Evolutionary conservation across 2,797 vertebrate genomes (phyloP).

Genomic region (Etheostoma perlongum): DNA sequence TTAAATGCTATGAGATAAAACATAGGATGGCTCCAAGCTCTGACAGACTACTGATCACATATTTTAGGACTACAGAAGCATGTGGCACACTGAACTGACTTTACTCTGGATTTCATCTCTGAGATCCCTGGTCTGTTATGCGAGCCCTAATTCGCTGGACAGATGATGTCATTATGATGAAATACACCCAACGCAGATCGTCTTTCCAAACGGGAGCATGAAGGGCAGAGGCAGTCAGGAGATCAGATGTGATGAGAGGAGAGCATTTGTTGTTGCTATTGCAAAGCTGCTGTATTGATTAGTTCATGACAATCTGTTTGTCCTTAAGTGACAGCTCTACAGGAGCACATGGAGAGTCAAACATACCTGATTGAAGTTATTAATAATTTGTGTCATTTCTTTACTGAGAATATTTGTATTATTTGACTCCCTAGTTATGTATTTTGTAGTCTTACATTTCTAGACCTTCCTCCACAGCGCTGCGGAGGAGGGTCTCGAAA

Average conservation of each 20-base stretch:
- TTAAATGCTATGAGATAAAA: conserved; percentile 3
- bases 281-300: conserved; percentile 23
- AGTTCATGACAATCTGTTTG: conserved; percentile 6
- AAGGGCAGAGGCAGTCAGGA: conserved; percentile 49
- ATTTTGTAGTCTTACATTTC: too few species aligned
- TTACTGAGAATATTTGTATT: neutral
- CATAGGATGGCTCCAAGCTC: neutral
- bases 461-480: too few species aligned
- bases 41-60: conserved; percentile 31
- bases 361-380: neutral
- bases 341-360: neutral
- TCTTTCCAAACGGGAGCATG: conserved; percentile 38
- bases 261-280: conserved; percentile 16
- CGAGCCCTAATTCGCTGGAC: conserved; percentile 44
- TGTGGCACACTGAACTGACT: neutral
- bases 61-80: neutral
- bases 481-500: too few species aligned
- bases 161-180: conserved; percentile 64
- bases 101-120: neutral
- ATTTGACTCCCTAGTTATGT: neutral
- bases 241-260: conserved; percentile 32
- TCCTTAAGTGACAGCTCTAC: neutral
- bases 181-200: conserved; percentile 37
- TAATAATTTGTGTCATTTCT: neutral
- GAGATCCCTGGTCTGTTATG: conserved; percentile 24